Base-by-base conservation (phyloP, 2,888 invertebrate genomes). In the Lathronympha strigana region DNA sequence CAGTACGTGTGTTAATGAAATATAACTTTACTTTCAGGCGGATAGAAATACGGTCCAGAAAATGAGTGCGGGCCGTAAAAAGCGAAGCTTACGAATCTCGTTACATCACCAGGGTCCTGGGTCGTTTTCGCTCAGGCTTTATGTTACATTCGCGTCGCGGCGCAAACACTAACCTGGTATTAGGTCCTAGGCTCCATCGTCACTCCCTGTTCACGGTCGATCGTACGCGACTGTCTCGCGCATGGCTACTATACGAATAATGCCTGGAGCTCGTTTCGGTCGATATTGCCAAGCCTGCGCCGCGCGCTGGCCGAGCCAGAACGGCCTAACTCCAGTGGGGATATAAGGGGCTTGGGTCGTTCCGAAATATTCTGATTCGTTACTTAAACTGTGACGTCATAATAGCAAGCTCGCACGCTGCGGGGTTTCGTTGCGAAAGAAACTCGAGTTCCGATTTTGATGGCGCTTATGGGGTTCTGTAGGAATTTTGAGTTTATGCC, bases 351-450 rank as follows among this genome's bases (percentile, higher is more conserved):
- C n/a, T 54, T 54, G 38, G 1, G 5, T 4, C 57, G 43, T 57
- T 57, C 21, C n/a, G 9, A 31, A 0, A 17, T n/a, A 17, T 3
- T 1, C 0, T 1, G n/a, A 0, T 31, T 15, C 57, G 43, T 57
- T 31, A 57, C 57, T 43, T 57, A 53, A 53, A 53, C 17, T 13
- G 57, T 57, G 57, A 57, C 57, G 57, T 57, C 57, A 57, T 57
- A 57, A 57, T 45, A 19, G 43, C 57, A 45, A 43, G 57, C 23
- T 15, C 28, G 55, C 43, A 55, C 55, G 43, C 55, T 57, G 57
- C 57, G 43, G 57, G 31, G 43, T 57, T 45, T 43, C 31, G 43
- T 45, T 57, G 57, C 43, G 40, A 53, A 57, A 57, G 43, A 45
- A 57, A 57, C 21, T 31, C 11, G 57, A 57, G 57, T 31, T 31